Conservation (phyloP, 1,140 invertebrate genomes). For the Drosophila albomicans region DNA sequence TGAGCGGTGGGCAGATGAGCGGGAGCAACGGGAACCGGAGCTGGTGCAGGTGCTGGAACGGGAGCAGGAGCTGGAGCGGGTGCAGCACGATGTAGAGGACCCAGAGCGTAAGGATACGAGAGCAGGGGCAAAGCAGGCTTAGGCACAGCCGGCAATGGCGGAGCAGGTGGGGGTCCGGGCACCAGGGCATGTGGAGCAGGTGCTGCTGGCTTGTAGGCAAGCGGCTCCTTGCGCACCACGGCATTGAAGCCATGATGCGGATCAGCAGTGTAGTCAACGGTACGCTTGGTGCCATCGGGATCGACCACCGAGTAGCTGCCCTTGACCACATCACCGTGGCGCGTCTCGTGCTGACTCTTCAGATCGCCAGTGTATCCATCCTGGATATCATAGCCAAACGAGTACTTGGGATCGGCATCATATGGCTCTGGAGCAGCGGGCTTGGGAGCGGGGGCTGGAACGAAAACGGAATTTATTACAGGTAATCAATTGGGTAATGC, state of each 20-base stretch:
- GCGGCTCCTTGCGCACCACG: slow-evolving; percentile 85
- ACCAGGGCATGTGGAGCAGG: slow-evolving; percentile 43
- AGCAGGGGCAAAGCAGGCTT: slow-evolving; percentile 58
- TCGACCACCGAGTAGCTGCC: slow-evolving; percentile 88
- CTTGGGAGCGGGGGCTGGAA: slow-evolving; percentile 49
- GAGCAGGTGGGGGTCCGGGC: slow-evolving; percentile 69
- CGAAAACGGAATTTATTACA: neutral
- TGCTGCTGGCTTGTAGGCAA: slow-evolving; percentile 77
- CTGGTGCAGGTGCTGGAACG: slow-evolving; percentile 46
- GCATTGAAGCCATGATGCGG: slow-evolving; percentile 85
- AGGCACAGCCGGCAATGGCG: slow-evolving; percentile 64
- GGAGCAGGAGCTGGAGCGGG: slow-evolving; percentile 53
- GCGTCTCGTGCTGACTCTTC: slow-evolving; percentile 87
- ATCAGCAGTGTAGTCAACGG: slow-evolving; percentile 89
- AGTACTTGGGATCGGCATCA: slow-evolving; percentile 87
- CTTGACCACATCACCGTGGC: slow-evolving; percentile 88
- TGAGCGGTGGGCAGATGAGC: slow-evolving; percentile 59
- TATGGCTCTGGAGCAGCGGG: slow-evolving; percentile 85
- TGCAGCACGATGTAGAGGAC: slow-evolving; percentile 48
- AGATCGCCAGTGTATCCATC: slow-evolving; percentile 87
- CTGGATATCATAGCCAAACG: slow-evolving; percentile 87
- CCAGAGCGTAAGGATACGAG: slow-evolving; percentile 65
- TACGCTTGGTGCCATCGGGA: slow-evolving; percentile 88
- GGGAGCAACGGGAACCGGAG: slow-evolving; percentile 51
- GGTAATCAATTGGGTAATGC: slow-evolving; percentile 11